Evolutionary conservation across 2,888 invertebrate species (phyloP), one percentile per base, ranked within the genome.

Genomic region (Nomada lathburiana): DNA sequence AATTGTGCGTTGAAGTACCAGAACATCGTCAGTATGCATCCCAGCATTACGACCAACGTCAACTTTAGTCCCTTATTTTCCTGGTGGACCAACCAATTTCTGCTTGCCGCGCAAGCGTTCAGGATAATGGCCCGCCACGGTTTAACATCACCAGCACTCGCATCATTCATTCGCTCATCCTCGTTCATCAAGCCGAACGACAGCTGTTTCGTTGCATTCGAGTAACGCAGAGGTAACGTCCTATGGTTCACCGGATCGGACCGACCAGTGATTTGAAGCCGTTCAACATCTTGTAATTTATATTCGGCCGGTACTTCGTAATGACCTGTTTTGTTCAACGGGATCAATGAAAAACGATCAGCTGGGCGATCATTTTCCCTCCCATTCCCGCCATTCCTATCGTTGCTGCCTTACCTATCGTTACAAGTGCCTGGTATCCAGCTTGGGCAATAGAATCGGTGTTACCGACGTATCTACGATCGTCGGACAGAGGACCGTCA

Each of bases 1-100:
- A 96, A 96, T 94, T 97, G 96, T 93, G 96, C 95, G 90, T 96
- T 95, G 57, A 97, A 95, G 92, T 97, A 97, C 96, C 96, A 97
- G 92, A 96, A 96, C 96, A 97, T 96, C 26, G 96, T 95, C 79
- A 97, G 94, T 76, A 97, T 96, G 82, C 96, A 95, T 64, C 96
- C 96, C 47, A 96, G 95, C 64, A 97, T 94, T 73, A 97, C 95
- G 50, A 97, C 96, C 2, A 97, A 93, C 26, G 96, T 95, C 62
- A 97, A 94, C 93, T 97, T 97, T 1, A 97, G 93, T 3, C 95
- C 96, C 90, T 97, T 96, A 91, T 97, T 97, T 87, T 97, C 97
- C 89, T 97, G 97, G 89, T 97, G 96, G 90, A 96, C 95, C 0
- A 97, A 93, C 97, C 97, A 97, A 16, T 94, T 89, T 84, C 95